phyloP scores from a whole-genome alignment of 2,113 vertebrate genomes.

The Cromileptes altivelis region DNA sequence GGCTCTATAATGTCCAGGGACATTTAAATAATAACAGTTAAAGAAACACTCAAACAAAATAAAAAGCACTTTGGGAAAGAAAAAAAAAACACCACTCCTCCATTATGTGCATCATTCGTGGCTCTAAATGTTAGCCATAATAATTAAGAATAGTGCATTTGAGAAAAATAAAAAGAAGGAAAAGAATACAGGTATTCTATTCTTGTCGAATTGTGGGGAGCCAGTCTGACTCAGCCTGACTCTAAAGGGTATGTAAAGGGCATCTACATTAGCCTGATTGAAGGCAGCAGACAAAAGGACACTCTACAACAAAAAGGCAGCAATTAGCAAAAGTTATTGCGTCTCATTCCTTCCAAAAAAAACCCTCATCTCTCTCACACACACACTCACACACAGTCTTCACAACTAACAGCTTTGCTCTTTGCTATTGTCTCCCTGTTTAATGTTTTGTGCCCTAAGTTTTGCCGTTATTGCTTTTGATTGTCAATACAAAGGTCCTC shows the following conservation, averaged over 20 bases:
- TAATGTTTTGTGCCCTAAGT: too few relatives aligned
- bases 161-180: neutral
- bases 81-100: neutral
- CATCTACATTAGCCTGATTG: constrained; percentile 67
- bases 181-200: neutral
- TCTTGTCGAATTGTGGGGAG: constrained; percentile 14
- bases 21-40: too few relatives aligned
- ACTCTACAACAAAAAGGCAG: constrained; percentile 60
- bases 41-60: neutral
- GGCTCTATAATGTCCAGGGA: neutral
- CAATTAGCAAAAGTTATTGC: constrained; percentile 68
- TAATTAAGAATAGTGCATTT: constrained; percentile 13
- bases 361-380: constrained; percentile 7
- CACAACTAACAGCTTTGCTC: constrained; percentile 50
- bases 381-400: constrained; percentile 8
- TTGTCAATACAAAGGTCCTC: neutral
- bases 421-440: too few relatives aligned
- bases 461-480: neutral
- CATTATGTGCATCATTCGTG: neutral
- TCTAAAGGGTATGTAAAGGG: constrained; percentile 74
- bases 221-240: constrained; percentile 25
- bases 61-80: neutral
- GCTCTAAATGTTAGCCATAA: constrained; percentile 24
- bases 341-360: constrained; percentile 22
- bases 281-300: constrained; percentile 61